Conservation (phyloP, 2,888 invertebrate species). For the Laothoe populi region DNA sequence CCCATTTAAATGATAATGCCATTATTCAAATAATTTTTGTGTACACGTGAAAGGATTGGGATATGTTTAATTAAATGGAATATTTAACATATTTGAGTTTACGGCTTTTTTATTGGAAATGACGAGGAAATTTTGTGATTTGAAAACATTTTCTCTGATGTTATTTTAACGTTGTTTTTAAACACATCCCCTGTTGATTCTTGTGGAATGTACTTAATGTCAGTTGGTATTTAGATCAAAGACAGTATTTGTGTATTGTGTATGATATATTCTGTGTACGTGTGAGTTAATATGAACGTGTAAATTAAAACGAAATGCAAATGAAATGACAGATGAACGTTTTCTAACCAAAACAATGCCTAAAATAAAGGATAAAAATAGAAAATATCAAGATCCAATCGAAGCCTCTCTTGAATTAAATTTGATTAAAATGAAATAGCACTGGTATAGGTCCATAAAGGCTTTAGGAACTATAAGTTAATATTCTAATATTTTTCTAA, state of each 20-base stretch:
- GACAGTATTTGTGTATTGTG: conserved; percentile 27
- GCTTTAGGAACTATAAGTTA: not conserved
- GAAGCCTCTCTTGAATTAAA: conserved; percentile 1
- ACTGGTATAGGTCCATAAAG: not conserved
- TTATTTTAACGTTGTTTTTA: not conserved
- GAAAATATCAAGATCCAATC: conserved; percentile 5
- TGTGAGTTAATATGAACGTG: conserved; percentile 28
- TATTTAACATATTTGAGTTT: conserved; percentile 24
- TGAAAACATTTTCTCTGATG: not conserved
- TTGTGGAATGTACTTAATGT: not conserved
- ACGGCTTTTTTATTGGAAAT: conserved; percentile 11
- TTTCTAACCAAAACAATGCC: conserved; percentile 33
- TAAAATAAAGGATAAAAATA: conserved; percentile 32
- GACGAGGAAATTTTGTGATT: not conserved
- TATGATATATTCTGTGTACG: conserved; percentile 38
- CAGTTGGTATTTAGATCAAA: not conserved
- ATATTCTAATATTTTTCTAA: not conserved
- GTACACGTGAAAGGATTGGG: conserved; percentile 46
- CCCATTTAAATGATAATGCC: conserved; percentile 73
- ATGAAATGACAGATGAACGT: conserved; percentile 51
- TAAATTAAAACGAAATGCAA: conserved; percentile 45
- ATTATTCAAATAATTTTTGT: conserved; percentile 62
- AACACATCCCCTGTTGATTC: not conserved
- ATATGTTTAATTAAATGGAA: conserved; percentile 19
- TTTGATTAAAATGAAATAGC: not conserved